Percentiles rank a stretch among this genome's conserved stretches.
Evolutionary conservation across 1,140 invertebrate genomes (phyloP).

Genomic region (Diprion similis): DNA sequence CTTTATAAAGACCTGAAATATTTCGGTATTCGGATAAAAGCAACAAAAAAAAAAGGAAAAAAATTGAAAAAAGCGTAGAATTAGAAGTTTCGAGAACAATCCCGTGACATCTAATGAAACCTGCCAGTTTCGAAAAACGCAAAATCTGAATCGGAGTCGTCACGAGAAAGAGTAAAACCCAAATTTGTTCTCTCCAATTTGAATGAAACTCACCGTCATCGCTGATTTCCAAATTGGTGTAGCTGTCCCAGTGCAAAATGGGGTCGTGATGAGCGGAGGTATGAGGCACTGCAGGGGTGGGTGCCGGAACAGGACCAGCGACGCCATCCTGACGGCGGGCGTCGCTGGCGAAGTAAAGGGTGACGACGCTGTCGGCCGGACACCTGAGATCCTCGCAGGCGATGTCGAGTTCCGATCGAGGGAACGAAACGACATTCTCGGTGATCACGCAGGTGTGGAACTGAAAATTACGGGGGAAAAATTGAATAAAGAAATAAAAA

Average conservation of each 20-base stretch:
- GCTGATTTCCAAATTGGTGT: slow-evolving; percentile 75
- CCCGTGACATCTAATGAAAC: too few species aligned
- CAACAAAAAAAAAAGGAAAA: too few species aligned
- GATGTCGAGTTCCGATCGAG: slow-evolving; percentile 84
- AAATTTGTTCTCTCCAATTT: too few species aligned
- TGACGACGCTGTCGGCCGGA: slow-evolving; percentile 80
- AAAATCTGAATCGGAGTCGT: too few species aligned
- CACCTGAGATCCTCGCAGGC: slow-evolving; percentile 77
- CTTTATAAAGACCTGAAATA: too few species aligned
- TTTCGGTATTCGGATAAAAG: too few species aligned
- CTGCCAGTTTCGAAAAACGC: too few species aligned
- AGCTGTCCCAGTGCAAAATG: slow-evolving; percentile 82
- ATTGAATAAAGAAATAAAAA: slow-evolving; percentile 6
- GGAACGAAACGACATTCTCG: slow-evolving; percentile 82
- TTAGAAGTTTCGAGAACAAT: too few species aligned
- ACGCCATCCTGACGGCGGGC: slow-evolving; percentile 62
- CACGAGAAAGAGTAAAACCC: too few species aligned
- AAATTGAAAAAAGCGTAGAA: too few species aligned
- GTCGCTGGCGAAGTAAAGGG: slow-evolving; percentile 77
- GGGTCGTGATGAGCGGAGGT: slow-evolving; percentile 70
- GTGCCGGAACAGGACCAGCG: slow-evolving; percentile 70
- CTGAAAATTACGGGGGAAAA: slow-evolving; percentile 76
- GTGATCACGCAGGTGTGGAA: slow-evolving; percentile 93
- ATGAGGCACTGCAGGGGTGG: slow-evolving; percentile 74
- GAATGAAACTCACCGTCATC: slow-evolving; percentile 56